Evolutionary conservation across 2,888 invertebrate genomes (phyloP).

Genomic region (Mimachlamys varia): DNA sequence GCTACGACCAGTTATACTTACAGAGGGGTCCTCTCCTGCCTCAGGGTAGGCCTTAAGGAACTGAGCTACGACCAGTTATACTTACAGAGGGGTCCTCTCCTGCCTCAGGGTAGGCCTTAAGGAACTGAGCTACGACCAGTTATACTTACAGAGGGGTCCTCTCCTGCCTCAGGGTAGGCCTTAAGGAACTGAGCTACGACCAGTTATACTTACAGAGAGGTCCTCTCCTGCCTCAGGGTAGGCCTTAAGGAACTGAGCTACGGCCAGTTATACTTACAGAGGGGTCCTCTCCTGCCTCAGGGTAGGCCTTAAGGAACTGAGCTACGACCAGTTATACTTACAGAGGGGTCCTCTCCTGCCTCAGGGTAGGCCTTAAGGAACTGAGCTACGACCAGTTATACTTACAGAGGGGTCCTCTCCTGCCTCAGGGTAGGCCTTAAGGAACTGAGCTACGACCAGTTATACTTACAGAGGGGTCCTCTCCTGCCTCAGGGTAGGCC

Average conservation of each 20-base stretch:
- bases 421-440: conserved; percentile 88
- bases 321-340: conserved; percentile 86
- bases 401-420: conserved; percentile 73
- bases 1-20: conserved; percentile 86
- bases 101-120: conserved; percentile 88
- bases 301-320: conserved; percentile 94
- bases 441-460: conserved; percentile 92
- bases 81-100: conserved; percentile 73
- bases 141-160: conserved; percentile 72
- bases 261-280: conserved; percentile 81
- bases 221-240: conserved; percentile 80
- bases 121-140: conserved; percentile 92
- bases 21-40: conserved; percentile 72
- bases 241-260: conserved; percentile 98
- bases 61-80: conserved; percentile 89
- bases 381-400: conserved; percentile 89
- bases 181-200: conserved; percentile 96
- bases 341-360: conserved; percentile 72
- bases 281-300: conserved; percentile 77
- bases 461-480: conserved; percentile 72
- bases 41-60: conserved; percentile 92
- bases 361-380: conserved; percentile 92
- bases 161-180: conserved; percentile 84
- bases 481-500: conserved; percentile 84
- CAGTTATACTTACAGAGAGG: conserved; percentile 65